Percentiles rank a stretch among this genome's conserved stretches.
These are phyloP conservation scores for Coluber constrictor DNA, from an alignment of 2,797 vertebrate species.

Conservation along the genomic window DNA sequence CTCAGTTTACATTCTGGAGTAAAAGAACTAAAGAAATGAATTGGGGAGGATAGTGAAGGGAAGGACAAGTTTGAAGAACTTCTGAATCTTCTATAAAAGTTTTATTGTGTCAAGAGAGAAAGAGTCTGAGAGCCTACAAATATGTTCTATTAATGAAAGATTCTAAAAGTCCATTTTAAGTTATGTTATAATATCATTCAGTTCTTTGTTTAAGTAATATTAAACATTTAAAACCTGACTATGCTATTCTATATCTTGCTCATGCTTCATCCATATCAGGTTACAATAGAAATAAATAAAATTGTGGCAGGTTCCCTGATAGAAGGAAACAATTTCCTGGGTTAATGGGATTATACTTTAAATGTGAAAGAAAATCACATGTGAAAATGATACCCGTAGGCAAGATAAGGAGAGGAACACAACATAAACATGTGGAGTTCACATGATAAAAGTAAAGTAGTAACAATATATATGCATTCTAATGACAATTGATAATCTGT, in stretches of 20 bases:
- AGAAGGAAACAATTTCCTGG: neutral
- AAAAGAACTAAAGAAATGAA: neutral
- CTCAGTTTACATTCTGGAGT: neutral
- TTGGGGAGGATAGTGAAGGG: neutral
- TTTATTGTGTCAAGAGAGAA: neutral
- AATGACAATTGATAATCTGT: neutral
- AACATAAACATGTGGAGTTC: neutral
- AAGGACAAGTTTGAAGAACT: neutral
- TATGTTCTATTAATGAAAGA: neutral
- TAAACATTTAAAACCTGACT: neutral
- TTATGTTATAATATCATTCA: neutral
- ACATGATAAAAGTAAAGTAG: neutral
- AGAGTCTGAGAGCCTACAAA: neutral
- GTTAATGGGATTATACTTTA: neutral
- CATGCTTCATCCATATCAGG: neutral
- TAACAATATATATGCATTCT: neutral
- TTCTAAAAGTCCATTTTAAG: neutral
- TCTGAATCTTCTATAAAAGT: neutral
- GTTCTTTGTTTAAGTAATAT: neutral
- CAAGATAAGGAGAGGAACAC: neutral
- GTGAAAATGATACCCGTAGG: neutral
- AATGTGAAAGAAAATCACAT: neutral
- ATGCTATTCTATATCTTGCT: neutral
- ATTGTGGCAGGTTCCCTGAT: neutral
- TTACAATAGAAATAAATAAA: neutral